phyloP scores from a whole-genome alignment of 2,113 vertebrate genomes.

The Acanthochromis polyacanthus region DNA sequence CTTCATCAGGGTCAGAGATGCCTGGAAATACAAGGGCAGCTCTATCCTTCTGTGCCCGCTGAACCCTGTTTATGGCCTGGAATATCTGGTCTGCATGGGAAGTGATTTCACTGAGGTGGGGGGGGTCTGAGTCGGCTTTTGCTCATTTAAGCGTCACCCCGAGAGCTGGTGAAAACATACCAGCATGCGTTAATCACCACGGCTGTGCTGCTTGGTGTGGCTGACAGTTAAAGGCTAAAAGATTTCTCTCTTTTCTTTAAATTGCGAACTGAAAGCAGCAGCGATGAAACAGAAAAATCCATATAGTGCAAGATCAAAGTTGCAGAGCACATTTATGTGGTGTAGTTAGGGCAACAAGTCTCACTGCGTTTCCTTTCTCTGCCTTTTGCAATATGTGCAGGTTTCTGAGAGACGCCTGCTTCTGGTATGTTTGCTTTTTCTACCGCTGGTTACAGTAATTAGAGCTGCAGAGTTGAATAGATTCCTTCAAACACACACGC shows the following conservation, averaged over 20 bases:
- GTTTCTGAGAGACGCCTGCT: conserved; percentile 20
- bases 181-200: conserved; percentile 10
- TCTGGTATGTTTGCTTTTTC: conserved; percentile 30
- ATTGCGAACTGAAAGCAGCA: not conserved
- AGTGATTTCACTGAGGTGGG: conserved; percentile 26
- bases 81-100: conserved; percentile 6
- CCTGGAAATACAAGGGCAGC: conserved; percentile 28
- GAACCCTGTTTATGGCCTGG: conserved; percentile 38
- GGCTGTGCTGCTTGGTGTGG: not conserved
- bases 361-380: conserved; percentile 4
- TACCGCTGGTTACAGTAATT: conserved; percentile 40
- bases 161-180: conserved; percentile 2
- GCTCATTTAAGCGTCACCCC: conserved; percentile 28
- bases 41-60: conserved; percentile 28
- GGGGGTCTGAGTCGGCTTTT: conserved; percentile 10
- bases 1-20: conserved; percentile 28
- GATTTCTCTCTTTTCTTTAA: conserved; percentile 2
- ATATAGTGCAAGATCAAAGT: not conserved
- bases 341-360: conserved; percentile 6
- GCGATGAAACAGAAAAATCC: conserved; percentile 14
- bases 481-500: conserved; percentile 7
- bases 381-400: conserved; percentile 30
- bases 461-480: conserved; percentile 37
- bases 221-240: conserved; percentile 10
- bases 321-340: not conserved